Conservation (phyloP, 2,797 vertebrate species). For the Sebastes itinus region DNA sequence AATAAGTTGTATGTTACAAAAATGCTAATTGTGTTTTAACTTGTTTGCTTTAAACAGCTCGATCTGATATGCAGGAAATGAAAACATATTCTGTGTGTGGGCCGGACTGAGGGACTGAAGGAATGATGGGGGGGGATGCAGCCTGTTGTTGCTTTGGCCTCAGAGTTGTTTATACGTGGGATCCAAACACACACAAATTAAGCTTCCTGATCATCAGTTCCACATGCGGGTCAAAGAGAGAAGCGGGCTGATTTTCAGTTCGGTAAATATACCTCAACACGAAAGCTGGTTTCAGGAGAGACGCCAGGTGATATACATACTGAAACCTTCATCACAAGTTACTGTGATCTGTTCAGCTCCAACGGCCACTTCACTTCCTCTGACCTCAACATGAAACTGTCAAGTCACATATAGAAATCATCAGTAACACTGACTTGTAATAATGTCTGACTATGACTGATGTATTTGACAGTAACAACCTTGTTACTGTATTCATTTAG, state of each 20-base stretch:
- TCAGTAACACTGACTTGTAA: too few relatives aligned
- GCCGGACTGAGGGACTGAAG: too few relatives aligned
- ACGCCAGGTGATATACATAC: neutral
- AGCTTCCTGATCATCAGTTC: conserved; percentile 32
- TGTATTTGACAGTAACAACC: too few relatives aligned
- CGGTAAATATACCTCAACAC: conserved; percentile 15
- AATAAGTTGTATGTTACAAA: too few relatives aligned
- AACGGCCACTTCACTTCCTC: neutral
- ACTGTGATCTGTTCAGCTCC: neutral
- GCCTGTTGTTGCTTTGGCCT: neutral
- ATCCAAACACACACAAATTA: conserved; percentile 14
- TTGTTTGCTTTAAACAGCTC: too few relatives aligned
- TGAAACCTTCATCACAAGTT: neutral
- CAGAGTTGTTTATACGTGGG: neutral
- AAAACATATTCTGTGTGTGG: too few relatives aligned
- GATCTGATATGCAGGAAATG: too few relatives aligned
- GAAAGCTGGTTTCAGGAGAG: neutral
- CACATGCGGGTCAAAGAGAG: conserved; percentile 36
- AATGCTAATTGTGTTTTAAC: too few relatives aligned
- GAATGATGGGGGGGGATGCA: too few relatives aligned
- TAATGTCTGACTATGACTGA: too few relatives aligned
- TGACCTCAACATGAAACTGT: neutral
- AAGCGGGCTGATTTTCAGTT: conserved; percentile 27
- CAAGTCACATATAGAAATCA: too few relatives aligned
- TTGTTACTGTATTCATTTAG: too few relatives aligned